phyloP scores from a whole-genome alignment of 1,140 invertebrate species.

The Teleopsis dalmanni region DNA sequence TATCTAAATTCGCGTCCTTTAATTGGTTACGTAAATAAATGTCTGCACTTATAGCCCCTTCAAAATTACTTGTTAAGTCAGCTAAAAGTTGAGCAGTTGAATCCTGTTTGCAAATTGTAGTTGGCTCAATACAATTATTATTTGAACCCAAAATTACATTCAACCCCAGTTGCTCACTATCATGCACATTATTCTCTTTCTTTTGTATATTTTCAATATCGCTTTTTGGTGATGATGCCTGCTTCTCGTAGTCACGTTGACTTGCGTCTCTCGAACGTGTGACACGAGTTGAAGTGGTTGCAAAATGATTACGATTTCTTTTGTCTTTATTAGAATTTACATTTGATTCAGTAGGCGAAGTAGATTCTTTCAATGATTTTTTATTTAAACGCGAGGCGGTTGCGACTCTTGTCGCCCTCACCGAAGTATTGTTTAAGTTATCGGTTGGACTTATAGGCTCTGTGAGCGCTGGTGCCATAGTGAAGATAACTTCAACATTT shows the following conservation, averaged over 20 bases:
- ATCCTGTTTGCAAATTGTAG: slow-evolving; percentile 24
- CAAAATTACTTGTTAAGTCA: slow-evolving; percentile 28
- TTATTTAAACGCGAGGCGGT: slow-evolving; percentile 5
- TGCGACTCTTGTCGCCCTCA: slow-evolving; percentile 27
- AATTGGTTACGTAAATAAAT: slow-evolving; percentile 37
- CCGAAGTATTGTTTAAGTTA: slow-evolving; percentile 31
- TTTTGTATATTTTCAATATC: background rate
- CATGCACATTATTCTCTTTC: background rate
- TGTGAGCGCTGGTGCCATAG: slow-evolving; percentile 53
- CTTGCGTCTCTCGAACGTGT: slow-evolving; percentile 29
- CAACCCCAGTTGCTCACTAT: slow-evolving; percentile 33
- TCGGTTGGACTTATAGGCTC: slow-evolving; percentile 44
- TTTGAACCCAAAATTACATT: slow-evolving; percentile 15
- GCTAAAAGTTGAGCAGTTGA: slow-evolving; percentile 33
- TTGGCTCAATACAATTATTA: slow-evolving; percentile 1
- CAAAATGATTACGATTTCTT: slow-evolving; percentile 1
- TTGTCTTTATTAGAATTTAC: slow-evolving; percentile 1
- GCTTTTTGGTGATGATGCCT: background rate
- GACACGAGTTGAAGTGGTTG: slow-evolving; percentile 21
- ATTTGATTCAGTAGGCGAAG: background rate
- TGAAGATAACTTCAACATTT: slow-evolving; percentile 14
- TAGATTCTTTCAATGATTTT: background rate
- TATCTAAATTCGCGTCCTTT: slow-evolving; percentile 22
- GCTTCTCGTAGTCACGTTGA: slow-evolving; percentile 11
- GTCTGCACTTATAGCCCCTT: slow-evolving; percentile 34